Percentiles rank a stretch among this genome's conserved stretches.
phyloP scores from a whole-genome alignment of 2,797 vertebrate species.

The Chromobotia macracanthus region DNA sequence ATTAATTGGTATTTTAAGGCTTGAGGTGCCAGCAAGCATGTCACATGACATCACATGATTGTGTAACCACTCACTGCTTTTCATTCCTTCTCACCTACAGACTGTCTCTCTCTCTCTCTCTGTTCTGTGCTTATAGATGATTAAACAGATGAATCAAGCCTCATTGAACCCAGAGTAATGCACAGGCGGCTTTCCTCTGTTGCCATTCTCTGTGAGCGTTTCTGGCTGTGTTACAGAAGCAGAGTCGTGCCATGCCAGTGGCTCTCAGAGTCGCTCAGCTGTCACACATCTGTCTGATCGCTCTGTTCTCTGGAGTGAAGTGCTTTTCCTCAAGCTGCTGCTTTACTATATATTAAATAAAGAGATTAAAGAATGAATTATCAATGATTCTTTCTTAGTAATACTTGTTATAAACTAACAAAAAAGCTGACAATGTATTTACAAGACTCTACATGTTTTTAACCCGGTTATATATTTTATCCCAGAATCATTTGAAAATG shows the following conservation, averaged over 20 bases:
- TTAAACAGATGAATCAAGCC: conserved; percentile 42
- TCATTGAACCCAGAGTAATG: not conserved
- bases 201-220: conserved; percentile 23
- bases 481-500: too few relatives aligned
- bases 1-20: not conserved
- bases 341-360: not conserved
- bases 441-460: not conserved
- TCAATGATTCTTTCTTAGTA: not conserved
- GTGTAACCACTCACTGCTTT: not conserved
- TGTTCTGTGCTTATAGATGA: conserved; percentile 28
- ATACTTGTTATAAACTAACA: not conserved
- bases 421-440: not conserved
- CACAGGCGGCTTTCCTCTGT: conserved; percentile 13
- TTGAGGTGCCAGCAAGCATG: not conserved
- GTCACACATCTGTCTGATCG: conserved; percentile 36
- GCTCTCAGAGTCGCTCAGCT: conserved; percentile 35
- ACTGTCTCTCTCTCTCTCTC: conserved; percentile 21
- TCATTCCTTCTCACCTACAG: not conserved
- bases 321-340: not conserved
- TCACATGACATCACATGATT: not conserved
- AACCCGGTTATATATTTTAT: not conserved
- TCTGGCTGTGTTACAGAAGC: conserved; percentile 7
- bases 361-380: not conserved
- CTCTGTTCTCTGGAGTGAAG: conserved; percentile 8
- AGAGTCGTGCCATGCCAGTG: conserved; percentile 29